Conservation (phyloP, 1,140 invertebrate genomes). For the Halesus radiatus region DNA sequence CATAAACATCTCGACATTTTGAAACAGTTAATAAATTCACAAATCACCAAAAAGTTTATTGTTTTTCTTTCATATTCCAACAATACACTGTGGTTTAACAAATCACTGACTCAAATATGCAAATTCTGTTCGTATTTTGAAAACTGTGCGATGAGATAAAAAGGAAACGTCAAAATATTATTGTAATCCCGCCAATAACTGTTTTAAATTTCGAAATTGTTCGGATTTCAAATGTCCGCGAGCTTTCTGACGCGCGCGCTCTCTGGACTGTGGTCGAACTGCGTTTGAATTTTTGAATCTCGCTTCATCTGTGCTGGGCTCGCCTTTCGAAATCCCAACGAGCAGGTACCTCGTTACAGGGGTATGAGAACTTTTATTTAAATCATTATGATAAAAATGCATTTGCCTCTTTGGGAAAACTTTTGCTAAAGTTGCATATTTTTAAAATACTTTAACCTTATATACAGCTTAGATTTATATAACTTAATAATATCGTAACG, state of each 20-base stretch:
- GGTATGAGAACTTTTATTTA: neutral
- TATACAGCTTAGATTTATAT: too few species aligned
- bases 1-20: constrained; percentile 7
- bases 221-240: neutral
- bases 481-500: too few species aligned
- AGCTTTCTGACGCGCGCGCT: neutral
- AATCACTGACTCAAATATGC: neutral
- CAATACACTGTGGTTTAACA: neutral
- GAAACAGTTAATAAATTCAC: constrained; percentile 14
- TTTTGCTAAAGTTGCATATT: too few species aligned
- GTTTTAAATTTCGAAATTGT: constrained; percentile 1
- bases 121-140: neutral
- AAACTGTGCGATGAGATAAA: neutral
- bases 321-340: constrained; percentile 21
- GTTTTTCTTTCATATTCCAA: neutral
- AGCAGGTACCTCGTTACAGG: neutral
- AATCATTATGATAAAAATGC: too few species aligned
- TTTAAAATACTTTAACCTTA: too few species aligned
- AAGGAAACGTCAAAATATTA: neutral
- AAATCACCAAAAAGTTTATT: neutral
- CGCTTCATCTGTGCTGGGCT: neutral
- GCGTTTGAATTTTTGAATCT: constrained; percentile 1
- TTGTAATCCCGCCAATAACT: constrained; percentile 31
- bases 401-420: too few species aligned
- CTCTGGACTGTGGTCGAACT: neutral